Percentiles rank a stretch among this genome's conserved stretches.
These are phyloP conservation scores for Takifugu bimaculatus DNA, from an alignment of 2,113 vertebrate genomes.

Conservation along the genomic window DNA sequence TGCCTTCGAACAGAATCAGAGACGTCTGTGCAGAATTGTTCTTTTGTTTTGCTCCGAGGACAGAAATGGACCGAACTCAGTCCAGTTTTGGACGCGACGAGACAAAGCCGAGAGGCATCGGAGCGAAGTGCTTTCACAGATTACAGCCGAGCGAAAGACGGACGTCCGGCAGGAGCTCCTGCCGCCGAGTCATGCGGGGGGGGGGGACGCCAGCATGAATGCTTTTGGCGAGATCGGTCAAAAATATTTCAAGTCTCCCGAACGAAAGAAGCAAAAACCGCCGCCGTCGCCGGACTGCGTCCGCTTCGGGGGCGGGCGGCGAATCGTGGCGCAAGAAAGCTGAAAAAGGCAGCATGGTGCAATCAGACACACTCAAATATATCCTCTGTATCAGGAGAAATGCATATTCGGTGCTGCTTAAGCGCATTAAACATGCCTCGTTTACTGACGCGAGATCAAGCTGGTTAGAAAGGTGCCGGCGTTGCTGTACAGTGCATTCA, in stretches of 20 bases:
- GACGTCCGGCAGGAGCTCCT: conserved; percentile 15
- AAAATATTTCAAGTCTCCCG: conserved; percentile 24
- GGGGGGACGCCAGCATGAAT: conserved; percentile 6
- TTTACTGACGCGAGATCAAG: conserved; percentile 44
- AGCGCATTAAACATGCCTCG: conserved; percentile 20
- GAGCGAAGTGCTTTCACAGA: conserved; percentile 24
- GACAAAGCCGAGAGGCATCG: neutral
- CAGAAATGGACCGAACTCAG: conserved; percentile 12
- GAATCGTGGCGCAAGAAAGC: conserved; percentile 26
- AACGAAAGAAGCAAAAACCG: conserved; percentile 8
- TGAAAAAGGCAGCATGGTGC: conserved; percentile 65
- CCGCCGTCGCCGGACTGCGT: conserved; percentile 9
- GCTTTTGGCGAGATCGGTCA: conserved; percentile 19
- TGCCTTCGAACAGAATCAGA: neutral
- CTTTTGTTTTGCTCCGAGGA: conserved; percentile 2
- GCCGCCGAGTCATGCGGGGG: conserved; percentile 26
- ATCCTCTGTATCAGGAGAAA: conserved; percentile 14
- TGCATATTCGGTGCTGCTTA: conserved; percentile 34
- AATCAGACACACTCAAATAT: conserved; percentile 21
- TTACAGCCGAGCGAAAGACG: conserved; percentile 23
- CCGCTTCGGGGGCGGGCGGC: conserved; percentile 23
- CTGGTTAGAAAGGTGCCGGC: conserved; percentile 35
- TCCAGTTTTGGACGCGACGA: conserved; percentile 10
- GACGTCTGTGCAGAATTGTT: neutral
- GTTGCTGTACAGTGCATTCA: conserved; percentile 33